A percentile compares a stretch with the other conserved stretches of the same genome.
Evolutionary conservation across 2,113 vertebrate species (phyloP).

Genomic region (Sisor rabdophorus): DNA sequence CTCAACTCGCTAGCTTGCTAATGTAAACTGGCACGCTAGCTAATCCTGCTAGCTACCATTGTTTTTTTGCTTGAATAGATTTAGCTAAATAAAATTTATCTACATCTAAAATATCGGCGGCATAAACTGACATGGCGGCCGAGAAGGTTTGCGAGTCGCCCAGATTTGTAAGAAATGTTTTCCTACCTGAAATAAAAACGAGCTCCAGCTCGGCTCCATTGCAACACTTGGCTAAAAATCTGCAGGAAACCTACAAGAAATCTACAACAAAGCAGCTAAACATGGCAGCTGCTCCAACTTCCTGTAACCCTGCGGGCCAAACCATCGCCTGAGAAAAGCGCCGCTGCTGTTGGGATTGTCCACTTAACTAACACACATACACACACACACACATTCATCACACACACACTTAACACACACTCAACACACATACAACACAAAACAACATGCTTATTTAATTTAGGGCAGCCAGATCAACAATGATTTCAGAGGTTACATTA

Average conservation of each 20-base stretch:
- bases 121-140: background rate
- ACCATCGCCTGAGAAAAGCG: constrained; percentile 54
- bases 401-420: constrained; percentile 11
- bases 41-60: constrained; percentile 59
- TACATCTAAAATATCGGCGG: constrained; percentile 25
- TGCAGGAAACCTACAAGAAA: constrained; percentile 76
- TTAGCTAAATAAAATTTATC: constrained; percentile 53
- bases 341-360: constrained; percentile 41
- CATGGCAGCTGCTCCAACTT: constrained; percentile 81
- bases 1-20: constrained; percentile 52
- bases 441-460: background rate
- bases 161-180: background rate
- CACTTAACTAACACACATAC: constrained; percentile 5
- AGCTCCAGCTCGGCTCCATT: constrained; percentile 86
- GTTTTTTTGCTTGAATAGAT: constrained; percentile 64
- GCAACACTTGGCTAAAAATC: constrained; percentile 68
- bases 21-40: constrained; percentile 52
- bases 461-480: background rate
- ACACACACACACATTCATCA: constrained; percentile 14
- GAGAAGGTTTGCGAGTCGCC: background rate
- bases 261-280: constrained; percentile 84
- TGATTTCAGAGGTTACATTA: background rate
- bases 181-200: constrained; percentile 85
- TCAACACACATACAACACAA: background rate
- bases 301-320: constrained; percentile 73